phyloP scores from a whole-genome alignment of 1,140 invertebrate species.

The Glossosoma conforme region DNA sequence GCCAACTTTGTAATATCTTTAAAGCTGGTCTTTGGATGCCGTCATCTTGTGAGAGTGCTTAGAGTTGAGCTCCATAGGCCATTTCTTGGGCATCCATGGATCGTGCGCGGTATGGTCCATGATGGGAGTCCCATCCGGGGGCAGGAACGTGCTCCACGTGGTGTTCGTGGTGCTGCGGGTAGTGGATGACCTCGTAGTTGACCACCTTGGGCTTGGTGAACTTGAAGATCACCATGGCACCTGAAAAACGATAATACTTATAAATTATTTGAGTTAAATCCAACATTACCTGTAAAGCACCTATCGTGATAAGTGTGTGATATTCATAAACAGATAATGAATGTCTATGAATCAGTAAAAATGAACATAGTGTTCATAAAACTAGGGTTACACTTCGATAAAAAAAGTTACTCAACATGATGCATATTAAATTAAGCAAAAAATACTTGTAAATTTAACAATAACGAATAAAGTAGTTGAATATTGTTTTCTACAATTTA shows the following conservation, averaged over 20 bases:
- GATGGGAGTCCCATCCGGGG: slow-evolving; percentile 53
- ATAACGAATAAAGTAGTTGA: no score
- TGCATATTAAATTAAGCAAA: no score
- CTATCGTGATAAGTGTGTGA: no score
- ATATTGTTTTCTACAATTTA: no score
- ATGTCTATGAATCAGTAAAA: no score
- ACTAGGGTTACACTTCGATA: no score
- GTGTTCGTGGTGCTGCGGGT: slow-evolving; percentile 71
- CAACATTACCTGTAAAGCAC: background rate
- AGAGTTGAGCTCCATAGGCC: slow-evolving; percentile 59
- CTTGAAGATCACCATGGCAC: slow-evolving; percentile 78
- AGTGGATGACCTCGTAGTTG: slow-evolving; percentile 79
- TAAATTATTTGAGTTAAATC: background rate
- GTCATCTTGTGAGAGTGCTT: slow-evolving; percentile 15
- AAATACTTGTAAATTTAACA: no score
- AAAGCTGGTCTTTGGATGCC: no score
- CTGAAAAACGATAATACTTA: slow-evolving; percentile 36
- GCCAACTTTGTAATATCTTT: no score
- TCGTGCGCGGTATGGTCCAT: slow-evolving; percentile 56
- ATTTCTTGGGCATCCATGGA: slow-evolving; percentile 56
- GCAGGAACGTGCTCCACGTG: slow-evolving; percentile 55
- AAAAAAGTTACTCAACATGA: no score
- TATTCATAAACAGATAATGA: no score
- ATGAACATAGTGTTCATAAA: no score
- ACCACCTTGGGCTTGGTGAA: slow-evolving; percentile 77